phyloP scores from a whole-genome alignment of 2,888 invertebrate species.

The Malthinus flaveolus region DNA sequence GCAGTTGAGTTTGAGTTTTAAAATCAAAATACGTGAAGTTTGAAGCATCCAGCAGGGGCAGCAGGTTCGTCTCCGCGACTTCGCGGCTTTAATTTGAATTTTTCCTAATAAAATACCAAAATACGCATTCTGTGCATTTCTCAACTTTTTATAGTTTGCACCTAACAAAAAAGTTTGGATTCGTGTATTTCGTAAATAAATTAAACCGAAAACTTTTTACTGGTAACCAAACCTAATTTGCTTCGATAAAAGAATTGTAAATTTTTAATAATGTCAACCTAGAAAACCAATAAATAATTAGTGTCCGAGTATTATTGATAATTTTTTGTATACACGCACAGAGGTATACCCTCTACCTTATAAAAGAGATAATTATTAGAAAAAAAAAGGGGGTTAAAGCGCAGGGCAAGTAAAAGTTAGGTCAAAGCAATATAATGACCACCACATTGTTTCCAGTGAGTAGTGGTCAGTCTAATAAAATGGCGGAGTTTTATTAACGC shows the following conservation, averaged over 20 bases:
- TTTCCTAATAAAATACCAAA: too few species aligned
- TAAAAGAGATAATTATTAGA: conserved; percentile 10
- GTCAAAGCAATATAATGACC: conserved; percentile 19
- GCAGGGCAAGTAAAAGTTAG: conserved; percentile 27
- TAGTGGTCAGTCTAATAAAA: conserved; percentile 17
- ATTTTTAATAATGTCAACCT: background rate
- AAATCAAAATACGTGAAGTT: too few species aligned
- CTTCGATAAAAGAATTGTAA: background rate
- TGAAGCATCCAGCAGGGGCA: too few species aligned
- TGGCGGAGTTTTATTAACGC: background rate
- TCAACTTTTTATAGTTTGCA: too few species aligned
- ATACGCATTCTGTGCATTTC: too few species aligned
- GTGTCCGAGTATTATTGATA: conserved; percentile 12
- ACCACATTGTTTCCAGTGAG: conserved; percentile 8
- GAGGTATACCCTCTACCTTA: background rate
- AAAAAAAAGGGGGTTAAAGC: conserved; percentile 27
- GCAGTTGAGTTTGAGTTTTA: too few species aligned
- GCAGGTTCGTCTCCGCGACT: too few species aligned
- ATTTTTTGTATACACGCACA: conserved; percentile 13
- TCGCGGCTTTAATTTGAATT: too few species aligned
- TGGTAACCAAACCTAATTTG: too few species aligned
- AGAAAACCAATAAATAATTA: conserved; percentile 3
- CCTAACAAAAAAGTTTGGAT: too few species aligned
- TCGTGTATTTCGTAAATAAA: too few species aligned
- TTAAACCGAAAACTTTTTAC: too few species aligned